phyloP scores from a whole-genome alignment of 2,797 vertebrate genomes.

The Pagetopsis macropterus region DNA sequence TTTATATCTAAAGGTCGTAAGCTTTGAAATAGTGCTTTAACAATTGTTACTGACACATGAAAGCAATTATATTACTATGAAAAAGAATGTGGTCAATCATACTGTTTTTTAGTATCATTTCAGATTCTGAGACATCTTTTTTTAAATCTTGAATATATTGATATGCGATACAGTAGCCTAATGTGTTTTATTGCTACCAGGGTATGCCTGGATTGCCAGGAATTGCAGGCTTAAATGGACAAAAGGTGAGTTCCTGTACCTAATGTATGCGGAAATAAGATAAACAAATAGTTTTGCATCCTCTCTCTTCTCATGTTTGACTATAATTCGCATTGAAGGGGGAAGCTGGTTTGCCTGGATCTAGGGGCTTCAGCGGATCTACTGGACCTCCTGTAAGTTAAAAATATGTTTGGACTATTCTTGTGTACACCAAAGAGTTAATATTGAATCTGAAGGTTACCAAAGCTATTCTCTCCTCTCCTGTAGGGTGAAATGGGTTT shows the following conservation, averaged over 20 bases:
- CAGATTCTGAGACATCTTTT: neutral
- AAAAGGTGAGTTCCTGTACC: conserved; percentile 83
- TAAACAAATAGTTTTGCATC: neutral
- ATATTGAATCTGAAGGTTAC: conserved; percentile 2
- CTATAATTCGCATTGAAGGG: conserved; percentile 82
- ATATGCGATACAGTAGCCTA: neutral
- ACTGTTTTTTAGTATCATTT: conserved; percentile 14
- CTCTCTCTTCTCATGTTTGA: conserved; percentile 10
- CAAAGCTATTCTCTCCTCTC: conserved; percentile 12
- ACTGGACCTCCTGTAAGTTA: conserved; percentile 87
- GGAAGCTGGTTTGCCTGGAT: conserved; percentile 87
- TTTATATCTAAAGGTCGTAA: neutral
- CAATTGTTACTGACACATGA: conserved; percentile 14
- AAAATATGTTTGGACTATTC: conserved; percentile 3
- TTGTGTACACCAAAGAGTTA: neutral
- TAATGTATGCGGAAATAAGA: conserved; percentile 6
- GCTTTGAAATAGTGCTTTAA: neutral
- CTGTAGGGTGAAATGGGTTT: conserved; percentile 90
- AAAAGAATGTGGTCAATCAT: neutral
- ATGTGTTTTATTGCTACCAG: conserved; percentile 72
- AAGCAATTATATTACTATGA: conserved; percentile 28
- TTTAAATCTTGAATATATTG: neutral
- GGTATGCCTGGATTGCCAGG: conserved; percentile 93
- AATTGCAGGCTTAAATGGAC: conserved; percentile 86
- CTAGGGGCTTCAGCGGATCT: conserved; percentile 86